Conservation (phyloP, 2,888 invertebrate genomes). For the Cyclophora albipunctata region DNA sequence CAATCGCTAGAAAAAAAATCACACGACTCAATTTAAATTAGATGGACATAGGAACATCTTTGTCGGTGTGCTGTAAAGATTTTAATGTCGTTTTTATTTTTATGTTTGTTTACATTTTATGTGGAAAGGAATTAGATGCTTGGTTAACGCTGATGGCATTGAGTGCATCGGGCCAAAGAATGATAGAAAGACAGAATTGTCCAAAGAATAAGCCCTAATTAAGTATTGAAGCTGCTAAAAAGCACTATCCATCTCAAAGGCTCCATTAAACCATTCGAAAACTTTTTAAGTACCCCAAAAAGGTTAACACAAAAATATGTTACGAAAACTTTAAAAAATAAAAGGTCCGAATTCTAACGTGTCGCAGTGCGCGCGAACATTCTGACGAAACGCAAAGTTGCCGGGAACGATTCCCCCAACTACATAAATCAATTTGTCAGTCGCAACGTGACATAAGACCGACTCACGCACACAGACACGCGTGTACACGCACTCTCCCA, state of each 20-base stretch:
- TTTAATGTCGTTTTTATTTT: slow-evolving; percentile 13
- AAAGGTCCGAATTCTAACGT: slow-evolving; percentile 15
- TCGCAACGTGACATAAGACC: slow-evolving; percentile 45
- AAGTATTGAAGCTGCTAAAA: too few relatives aligned
- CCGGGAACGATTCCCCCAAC: slow-evolving; percentile 29
- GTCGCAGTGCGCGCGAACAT: slow-evolving; percentile 28
- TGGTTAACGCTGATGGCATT: not conserved
- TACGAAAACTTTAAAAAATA: slow-evolving; percentile 1
- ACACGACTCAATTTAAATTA: slow-evolving; percentile 28
- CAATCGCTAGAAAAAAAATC: slow-evolving; percentile 46
- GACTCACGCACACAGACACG: slow-evolving; percentile 33
- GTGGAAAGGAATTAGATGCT: slow-evolving; percentile 6
- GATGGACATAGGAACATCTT: slow-evolving; percentile 11
- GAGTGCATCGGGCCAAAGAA: too few relatives aligned
- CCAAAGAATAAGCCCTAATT: too few relatives aligned
- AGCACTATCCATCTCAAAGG: too few relatives aligned
- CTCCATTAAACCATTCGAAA: too few relatives aligned
- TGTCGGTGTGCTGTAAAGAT: slow-evolving; percentile 9
- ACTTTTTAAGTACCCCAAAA: too few relatives aligned
- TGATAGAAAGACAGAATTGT: too few relatives aligned
- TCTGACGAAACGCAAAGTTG: slow-evolving; percentile 42
- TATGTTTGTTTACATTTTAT: slow-evolving; percentile 7
- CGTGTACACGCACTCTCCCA: slow-evolving; percentile 11
- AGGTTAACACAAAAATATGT: too few relatives aligned
- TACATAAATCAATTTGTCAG: slow-evolving; percentile 72